Percentiles rank a stretch among this genome's conserved stretches.
Conservation (phyloP, 1,140 invertebrate genomes). For the Sycobia sp. region DNA sequence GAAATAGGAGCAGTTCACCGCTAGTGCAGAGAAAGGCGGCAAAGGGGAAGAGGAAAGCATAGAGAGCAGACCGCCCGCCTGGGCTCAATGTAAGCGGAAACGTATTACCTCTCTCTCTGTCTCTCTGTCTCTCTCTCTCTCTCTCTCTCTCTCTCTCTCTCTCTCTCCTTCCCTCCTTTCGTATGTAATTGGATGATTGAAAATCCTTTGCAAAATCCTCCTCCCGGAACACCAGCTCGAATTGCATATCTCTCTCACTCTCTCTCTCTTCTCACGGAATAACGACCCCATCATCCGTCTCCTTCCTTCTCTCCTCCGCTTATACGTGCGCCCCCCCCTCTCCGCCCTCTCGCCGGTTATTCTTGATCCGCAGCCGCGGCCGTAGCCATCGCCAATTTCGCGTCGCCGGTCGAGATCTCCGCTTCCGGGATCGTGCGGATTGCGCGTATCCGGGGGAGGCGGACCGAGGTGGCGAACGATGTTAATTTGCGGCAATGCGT, state of each 20-base stretch:
- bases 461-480: no score
- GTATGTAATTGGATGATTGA: constrained; percentile 29
- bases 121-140: constrained; percentile 2
- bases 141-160: not conserved
- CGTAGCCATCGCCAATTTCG: no score
- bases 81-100: constrained; percentile 13
- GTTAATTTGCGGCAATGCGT: no score
- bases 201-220: constrained; percentile 27
- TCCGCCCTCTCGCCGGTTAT: not conserved
- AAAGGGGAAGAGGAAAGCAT: no score
- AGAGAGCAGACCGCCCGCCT: not conserved
- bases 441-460: no score
- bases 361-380: no score
- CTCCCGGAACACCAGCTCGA: not conserved
- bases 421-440: no score
- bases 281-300: no score
- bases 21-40: not conserved
- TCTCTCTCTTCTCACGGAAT: not conserved
- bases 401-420: no score
- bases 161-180: no score
- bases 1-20: no score
- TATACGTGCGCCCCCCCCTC: not conserved
- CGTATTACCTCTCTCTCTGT: constrained; percentile 2
- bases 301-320: not conserved
- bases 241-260: not conserved